phyloP scores from a whole-genome alignment of 2,797 vertebrate species.

The Morelia viridis region DNA sequence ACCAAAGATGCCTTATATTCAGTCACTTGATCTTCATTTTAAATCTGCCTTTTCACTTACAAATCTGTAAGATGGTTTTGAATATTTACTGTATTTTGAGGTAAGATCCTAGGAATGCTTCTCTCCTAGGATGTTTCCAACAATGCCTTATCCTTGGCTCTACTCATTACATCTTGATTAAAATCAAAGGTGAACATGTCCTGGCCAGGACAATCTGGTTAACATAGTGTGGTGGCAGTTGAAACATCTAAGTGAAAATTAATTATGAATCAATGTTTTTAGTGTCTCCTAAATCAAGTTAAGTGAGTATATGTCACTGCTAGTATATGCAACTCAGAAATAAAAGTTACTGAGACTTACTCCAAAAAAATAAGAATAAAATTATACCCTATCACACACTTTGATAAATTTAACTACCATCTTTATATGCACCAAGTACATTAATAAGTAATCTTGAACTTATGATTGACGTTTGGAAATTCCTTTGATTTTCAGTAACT shows the following conservation, averaged over 20 bases:
- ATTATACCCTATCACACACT: not conserved
- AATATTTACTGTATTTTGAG: not conserved
- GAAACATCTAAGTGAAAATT: not conserved
- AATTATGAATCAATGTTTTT: not conserved
- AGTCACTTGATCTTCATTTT: not conserved
- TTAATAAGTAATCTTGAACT: not conserved
- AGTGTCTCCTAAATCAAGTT: not conserved
- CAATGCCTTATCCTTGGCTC: not conserved
- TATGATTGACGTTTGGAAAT: not conserved
- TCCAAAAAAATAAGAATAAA: not conserved
- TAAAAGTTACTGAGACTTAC: not conserved
- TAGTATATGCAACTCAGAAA: not conserved
- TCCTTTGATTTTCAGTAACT: not conserved
- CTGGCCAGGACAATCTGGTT: not conserved
- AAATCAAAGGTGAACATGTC: not conserved
- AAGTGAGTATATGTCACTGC: too few species aligned
- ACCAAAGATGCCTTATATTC: not conserved
- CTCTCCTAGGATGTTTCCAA: not conserved
- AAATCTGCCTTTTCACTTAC: not conserved
- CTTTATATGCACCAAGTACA: not conserved
- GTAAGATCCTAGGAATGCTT: not conserved
- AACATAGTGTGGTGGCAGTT: not conserved
- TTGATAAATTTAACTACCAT: not conserved
- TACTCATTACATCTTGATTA: not conserved
- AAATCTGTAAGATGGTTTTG: not conserved